Percentiles rank a stretch among this genome's conserved stretches.
These are phyloP conservation scores for Charanyca ferruginea DNA, from an alignment of 2,888 invertebrate species.

Conservation along the genomic window DNA sequence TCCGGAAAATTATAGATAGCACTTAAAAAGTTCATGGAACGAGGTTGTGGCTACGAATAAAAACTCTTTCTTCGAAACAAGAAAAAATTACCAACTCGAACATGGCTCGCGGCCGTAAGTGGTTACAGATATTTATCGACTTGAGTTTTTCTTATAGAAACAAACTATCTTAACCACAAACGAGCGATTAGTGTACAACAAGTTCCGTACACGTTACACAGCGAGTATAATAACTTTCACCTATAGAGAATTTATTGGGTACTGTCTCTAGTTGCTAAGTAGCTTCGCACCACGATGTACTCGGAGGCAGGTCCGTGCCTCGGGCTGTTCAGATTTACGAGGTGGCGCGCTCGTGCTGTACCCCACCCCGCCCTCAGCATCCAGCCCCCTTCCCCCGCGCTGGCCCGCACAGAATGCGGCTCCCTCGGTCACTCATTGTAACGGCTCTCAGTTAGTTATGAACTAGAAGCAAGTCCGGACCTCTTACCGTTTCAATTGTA, in stretches of 20 bases:
- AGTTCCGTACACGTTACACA: conserved; percentile 64
- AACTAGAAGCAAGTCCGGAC: conserved; percentile 71
- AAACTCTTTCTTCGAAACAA: conserved; percentile 18
- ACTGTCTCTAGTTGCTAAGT: conserved; percentile 77
- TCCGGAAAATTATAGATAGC: conserved; percentile 15
- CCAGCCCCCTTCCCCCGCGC: conserved; percentile 59
- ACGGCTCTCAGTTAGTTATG: conserved; percentile 81
- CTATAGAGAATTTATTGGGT: conserved; percentile 75
- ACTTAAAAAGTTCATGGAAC: conserved; percentile 16
- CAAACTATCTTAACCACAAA: conserved; percentile 64
- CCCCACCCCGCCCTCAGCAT: conserved; percentile 70
- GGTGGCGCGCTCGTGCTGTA: conserved; percentile 81
- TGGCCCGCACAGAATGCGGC: conserved; percentile 71
- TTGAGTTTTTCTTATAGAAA: conserved; percentile 57
- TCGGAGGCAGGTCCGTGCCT: conserved; percentile 73
- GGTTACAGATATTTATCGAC: conserved; percentile 57
- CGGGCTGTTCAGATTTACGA: conserved; percentile 82
- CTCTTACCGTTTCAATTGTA: conserved; percentile 76
- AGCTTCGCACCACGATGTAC: conserved; percentile 70
- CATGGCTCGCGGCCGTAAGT: conserved; percentile 36
- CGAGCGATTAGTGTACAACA: conserved; percentile 69
- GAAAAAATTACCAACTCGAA: conserved; percentile 36
- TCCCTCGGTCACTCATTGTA: conserved; percentile 78
- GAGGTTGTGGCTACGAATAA: conserved; percentile 10
- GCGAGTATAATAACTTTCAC: conserved; percentile 74